These are phyloP conservation scores for Leptopilina drosophilae DNA, from an alignment of 2,888 invertebrate species.

Conservation along the genomic window DNA sequence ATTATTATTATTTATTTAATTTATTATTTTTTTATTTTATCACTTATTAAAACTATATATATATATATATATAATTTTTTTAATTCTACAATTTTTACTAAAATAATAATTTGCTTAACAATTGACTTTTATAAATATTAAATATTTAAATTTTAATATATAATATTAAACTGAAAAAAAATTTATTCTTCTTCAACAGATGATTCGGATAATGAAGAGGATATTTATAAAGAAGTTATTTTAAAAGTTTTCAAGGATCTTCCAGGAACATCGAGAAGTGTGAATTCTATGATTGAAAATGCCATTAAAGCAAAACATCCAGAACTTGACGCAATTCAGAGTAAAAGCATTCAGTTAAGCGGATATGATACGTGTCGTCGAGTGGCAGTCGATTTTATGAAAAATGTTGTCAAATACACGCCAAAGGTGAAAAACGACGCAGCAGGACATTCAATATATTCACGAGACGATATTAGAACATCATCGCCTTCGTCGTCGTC, in stretches of 20 bases:
- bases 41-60: no score
- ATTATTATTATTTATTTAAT: no score
- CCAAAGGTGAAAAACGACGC: slow-evolving; percentile 45
- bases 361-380: slow-evolving; percentile 73
- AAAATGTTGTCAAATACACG: slow-evolving; percentile 59
- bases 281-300: slow-evolving; percentile 62
- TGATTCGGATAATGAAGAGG: slow-evolving; percentile 69
- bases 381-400: slow-evolving; percentile 70
- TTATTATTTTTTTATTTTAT: no score
- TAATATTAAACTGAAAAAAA: neutral
- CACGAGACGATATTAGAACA: slow-evolving; percentile 53
- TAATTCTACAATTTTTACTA: no score
- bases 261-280: slow-evolving; percentile 66
- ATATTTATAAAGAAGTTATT: slow-evolving; percentile 69
- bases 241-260: slow-evolving; percentile 71
- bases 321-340: slow-evolving; percentile 62
- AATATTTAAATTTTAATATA: no score
- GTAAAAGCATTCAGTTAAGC: slow-evolving; percentile 65
- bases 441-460: slow-evolving; percentile 52
- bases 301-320: slow-evolving; percentile 58
- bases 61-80: no score
- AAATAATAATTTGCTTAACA: no score
- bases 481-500: no score
- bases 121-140: no score
- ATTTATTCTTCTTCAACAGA: slow-evolving; percentile 51